Percentiles rank a stretch among this genome's conserved stretches.
Evolutionary conservation across 2,113 vertebrate genomes (phyloP).

Genomic region (Eublepharis macularius): DNA sequence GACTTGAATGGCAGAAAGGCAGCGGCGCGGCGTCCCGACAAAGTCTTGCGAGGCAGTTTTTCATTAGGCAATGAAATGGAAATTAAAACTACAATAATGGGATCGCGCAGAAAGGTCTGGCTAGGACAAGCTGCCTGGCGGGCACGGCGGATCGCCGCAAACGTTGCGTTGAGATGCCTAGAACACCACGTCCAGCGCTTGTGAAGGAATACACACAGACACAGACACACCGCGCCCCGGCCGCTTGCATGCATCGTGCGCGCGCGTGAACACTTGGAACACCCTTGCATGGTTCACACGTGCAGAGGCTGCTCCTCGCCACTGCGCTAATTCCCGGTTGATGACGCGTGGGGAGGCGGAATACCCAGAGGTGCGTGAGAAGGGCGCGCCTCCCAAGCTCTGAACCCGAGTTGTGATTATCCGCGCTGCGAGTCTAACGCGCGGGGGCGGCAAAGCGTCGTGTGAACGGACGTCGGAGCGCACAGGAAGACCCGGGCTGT

Average conservation of each 20-base stretch:
- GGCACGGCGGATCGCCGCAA: background rate
- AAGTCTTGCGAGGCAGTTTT: background rate
- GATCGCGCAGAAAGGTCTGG: background rate
- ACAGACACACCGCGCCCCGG: too few species aligned
- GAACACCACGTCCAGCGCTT: background rate
- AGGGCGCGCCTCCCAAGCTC: conserved; percentile 5
- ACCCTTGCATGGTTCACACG: background rate
- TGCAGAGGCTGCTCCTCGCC: background rate
- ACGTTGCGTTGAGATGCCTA: background rate
- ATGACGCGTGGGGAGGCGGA: background rate
- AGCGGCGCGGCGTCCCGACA: background rate
- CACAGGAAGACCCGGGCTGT: background rate
- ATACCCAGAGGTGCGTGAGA: background rate
- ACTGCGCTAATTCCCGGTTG: background rate
- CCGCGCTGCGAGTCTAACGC: background rate
- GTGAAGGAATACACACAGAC: background rate
- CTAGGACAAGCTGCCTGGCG: background rate
- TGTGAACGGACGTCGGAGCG: background rate
- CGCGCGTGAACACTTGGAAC: too few species aligned
- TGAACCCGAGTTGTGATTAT: conserved; percentile 10
- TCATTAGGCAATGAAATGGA: background rate
- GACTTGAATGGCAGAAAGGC: background rate
- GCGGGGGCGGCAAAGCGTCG: background rate
- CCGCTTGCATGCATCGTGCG: background rate
- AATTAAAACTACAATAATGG: background rate